phyloP scores from a whole-genome alignment of 2,888 invertebrate species.

The Pandemis cinnamomeana region DNA sequence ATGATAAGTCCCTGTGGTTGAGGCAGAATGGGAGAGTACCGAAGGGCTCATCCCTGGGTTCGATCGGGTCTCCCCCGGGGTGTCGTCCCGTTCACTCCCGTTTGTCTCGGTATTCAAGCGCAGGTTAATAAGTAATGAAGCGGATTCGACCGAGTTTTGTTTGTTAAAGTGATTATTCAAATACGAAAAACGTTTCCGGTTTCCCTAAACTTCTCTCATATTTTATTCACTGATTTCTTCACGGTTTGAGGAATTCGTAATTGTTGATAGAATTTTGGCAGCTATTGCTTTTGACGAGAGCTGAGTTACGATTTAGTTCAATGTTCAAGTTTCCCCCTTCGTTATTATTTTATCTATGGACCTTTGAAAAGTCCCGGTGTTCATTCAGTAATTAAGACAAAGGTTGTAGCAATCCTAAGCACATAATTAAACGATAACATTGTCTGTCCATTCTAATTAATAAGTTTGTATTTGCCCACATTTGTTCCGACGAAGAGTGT shows the following conservation, averaged over 20 bases:
- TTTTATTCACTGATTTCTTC: conserved; percentile 82
- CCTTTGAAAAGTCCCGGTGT: conserved; percentile 16
- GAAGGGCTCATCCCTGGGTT: conserved; percentile 33
- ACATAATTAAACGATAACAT: conserved; percentile 38
- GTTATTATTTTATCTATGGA: conserved; percentile 25
- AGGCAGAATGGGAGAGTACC: conserved; percentile 30
- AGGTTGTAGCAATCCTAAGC: conserved; percentile 26
- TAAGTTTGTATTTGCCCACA: conserved; percentile 26
- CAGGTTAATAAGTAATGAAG: conserved; percentile 83
- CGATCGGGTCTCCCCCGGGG: conserved; percentile 36
- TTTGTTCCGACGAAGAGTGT: conserved; percentile 18
- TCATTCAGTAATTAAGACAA: conserved; percentile 23
- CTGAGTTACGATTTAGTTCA: conserved; percentile 40
- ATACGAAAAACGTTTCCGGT: conserved; percentile 82
- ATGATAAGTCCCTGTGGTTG: conserved; percentile 32
- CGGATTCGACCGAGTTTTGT: conserved; percentile 78
- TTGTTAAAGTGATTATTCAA: conserved; percentile 84
- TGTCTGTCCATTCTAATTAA: conserved; percentile 37
- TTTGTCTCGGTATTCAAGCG: conserved; percentile 68
- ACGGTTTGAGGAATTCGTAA: conserved; percentile 74
- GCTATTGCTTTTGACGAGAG: conserved; percentile 46
- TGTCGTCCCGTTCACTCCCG: conserved; percentile 48
- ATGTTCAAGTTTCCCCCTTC: conserved; percentile 10
- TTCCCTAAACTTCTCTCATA: conserved; percentile 81
- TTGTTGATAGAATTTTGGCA: conserved; percentile 70